A percentile compares a stretch with the other conserved stretches of the same genome.
Conservation (phyloP, 2,797 vertebrate species). For the Tiaroga cobitis region DNA sequence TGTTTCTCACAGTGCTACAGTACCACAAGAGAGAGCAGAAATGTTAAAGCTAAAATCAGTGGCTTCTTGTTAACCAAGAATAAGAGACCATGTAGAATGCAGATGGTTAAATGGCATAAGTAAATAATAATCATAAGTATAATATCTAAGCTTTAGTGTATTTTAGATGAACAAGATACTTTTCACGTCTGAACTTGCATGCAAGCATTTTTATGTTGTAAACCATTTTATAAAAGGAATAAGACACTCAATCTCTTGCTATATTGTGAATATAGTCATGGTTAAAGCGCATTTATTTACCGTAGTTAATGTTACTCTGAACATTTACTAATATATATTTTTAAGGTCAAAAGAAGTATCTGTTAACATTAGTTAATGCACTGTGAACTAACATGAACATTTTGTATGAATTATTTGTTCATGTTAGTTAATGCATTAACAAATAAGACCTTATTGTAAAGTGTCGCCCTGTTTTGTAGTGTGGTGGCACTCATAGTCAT, state of each 20-base stretch:
- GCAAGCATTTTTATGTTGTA: no score
- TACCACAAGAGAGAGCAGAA: not conserved
- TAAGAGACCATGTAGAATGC: not conserved
- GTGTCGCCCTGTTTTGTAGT: not conserved
- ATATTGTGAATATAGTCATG: no score
- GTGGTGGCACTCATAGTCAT: constrained; percentile 29
- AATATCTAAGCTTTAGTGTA: not conserved
- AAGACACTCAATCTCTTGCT: no score
- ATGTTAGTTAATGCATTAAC: not conserved
- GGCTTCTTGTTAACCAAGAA: not conserved
- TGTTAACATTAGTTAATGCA: not conserved
- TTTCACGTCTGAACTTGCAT: not conserved
- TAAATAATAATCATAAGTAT: not conserved
- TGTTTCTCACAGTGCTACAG: constrained; percentile 2
- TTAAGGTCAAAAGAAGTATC: no score
- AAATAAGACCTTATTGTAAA: not conserved
- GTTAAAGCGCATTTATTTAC: no score
- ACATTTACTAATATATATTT: no score
- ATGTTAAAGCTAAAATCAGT: not conserved
- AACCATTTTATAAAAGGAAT: no score
- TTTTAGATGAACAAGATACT: not conserved
- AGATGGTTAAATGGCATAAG: not conserved
- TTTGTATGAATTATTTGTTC: no score
- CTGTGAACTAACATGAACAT: no score
- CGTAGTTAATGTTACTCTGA: no score